Evolutionary conservation across 2,797 vertebrate genomes (phyloP).

Genomic region (Sebastiscus tertius): DNA sequence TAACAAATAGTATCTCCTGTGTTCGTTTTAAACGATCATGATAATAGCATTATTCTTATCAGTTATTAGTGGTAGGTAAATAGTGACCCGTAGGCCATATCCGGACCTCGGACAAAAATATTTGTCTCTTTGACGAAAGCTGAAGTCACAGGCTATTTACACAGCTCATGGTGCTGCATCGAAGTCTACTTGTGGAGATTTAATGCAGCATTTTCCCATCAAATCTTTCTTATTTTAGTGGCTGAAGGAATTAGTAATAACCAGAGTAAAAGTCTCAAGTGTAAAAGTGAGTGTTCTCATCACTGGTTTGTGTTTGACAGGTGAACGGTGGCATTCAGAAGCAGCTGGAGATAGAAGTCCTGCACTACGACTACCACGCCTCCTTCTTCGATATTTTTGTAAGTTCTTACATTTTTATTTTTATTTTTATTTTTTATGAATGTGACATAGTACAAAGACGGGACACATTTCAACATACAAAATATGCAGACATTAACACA

Average conservation of each 20-base stretch:
- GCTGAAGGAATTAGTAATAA: background rate
- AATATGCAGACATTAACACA: background rate
- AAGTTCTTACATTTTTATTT: slow-evolving; percentile 69
- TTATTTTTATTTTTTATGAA: background rate
- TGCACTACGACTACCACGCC: slow-evolving; percentile 91
- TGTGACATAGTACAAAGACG: background rate
- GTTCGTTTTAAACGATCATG: too few relatives aligned
- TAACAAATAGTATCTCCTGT: too few relatives aligned
- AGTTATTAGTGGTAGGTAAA: too few relatives aligned
- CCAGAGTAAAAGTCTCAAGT: background rate
- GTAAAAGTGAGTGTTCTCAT: background rate
- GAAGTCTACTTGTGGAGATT: background rate
- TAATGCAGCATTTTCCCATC: background rate
- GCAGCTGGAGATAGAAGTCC: slow-evolving; percentile 88
- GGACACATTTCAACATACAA: background rate
- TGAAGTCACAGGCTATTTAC: background rate
- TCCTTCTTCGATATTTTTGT: slow-evolving; percentile 99
- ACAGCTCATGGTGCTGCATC: background rate
- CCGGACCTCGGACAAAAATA: fast-evolving
- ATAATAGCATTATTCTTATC: too few relatives aligned
- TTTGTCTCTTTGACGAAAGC: too few relatives aligned
- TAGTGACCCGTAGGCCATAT: too few relatives aligned
- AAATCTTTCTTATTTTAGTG: background rate
- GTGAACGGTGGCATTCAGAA: slow-evolving; percentile 89
- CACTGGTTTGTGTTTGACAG: slow-evolving; percentile 67